Base-by-base conservation (phyloP, 2,797 vertebrate genomes). In the Sebastolobus altivelis region DNA sequence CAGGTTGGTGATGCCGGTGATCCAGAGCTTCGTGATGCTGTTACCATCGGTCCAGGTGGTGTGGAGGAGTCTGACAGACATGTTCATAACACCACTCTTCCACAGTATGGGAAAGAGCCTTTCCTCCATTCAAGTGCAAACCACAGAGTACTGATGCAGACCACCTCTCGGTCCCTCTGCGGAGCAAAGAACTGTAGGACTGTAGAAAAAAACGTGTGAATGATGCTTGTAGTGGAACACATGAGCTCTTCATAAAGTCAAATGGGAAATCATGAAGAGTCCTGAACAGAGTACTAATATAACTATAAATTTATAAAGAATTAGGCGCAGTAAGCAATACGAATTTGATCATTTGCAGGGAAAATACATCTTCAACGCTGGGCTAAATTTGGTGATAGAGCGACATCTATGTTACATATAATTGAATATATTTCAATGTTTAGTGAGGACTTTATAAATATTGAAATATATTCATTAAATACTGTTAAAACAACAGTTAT, bases 1-100 rank as follows among this genome's bases (percentile, higher is more conserved):
- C 92, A 99, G 98, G 98, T 65, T 99, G 90, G 89, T 98, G 93
- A 95, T 97, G 95, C 98, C 98, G 16, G 89, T 95, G 65, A 93
- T 97, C 88, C 97, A 95, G 83, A 96, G 96, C 80, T 95, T 95
- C 85, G 82, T 98, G 71, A 96, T 98, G 96, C 89, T 96, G 5
- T 63, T 98, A 55, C 97, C 98, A 2, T 96, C 97, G 0, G 60
- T 96, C 71, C 95, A 96, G 85, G 91, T 95, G 31, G 80, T 99
- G 71, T 99, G 98, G 98, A 96, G 91, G 85, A 97, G 93, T 59
- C 76, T 97, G 92, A 96, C 90, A 7, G 96, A 97, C 82, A 89
- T 88, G 81, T 93, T 98, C 0, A 0, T 98, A 0, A 85, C 89
- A 0, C 98, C 97, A 0, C 71, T 98, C 75, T 98, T 92, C 87